A percentile compares a stretch with the other conserved stretches of the same genome.
phyloP scores from a whole-genome alignment of 2,113 vertebrate species.

The Porphyrio hochstetteri region DNA sequence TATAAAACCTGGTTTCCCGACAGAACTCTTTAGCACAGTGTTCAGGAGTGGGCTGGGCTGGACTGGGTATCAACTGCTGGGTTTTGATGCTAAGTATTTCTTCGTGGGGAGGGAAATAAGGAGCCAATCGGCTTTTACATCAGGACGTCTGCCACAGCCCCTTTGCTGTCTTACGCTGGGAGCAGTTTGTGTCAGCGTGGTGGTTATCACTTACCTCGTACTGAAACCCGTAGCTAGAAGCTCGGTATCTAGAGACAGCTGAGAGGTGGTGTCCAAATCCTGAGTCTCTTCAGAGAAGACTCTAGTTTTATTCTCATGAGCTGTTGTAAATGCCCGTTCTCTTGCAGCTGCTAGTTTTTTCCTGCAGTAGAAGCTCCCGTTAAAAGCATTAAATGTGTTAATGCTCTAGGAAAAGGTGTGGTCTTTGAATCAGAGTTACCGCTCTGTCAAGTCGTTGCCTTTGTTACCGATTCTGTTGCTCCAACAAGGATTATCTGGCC shows the following conservation, averaged over 20 bases:
- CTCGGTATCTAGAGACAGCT: background rate
- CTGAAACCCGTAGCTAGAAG: background rate
- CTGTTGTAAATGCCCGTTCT: background rate
- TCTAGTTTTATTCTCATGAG: background rate
- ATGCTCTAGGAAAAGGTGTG: background rate
- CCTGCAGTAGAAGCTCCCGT: background rate
- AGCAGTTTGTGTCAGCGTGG: background rate
- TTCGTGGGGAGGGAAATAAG: background rate
- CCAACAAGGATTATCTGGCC: background rate
- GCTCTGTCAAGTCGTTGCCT: accelerated
- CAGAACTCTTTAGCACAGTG: accelerated
- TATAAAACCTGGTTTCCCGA: background rate
- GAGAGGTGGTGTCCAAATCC: background rate
- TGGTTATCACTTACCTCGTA: background rate
- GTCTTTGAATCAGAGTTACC: accelerated
- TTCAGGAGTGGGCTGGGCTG: background rate
- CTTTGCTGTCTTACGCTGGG: background rate
- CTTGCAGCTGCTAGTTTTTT: background rate
- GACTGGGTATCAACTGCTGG: background rate
- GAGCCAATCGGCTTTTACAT: background rate
- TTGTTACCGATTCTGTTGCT: accelerated
- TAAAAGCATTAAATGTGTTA: background rate
- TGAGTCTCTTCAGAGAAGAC: background rate
- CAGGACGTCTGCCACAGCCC: too few relatives aligned
- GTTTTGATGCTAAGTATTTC: background rate